These are phyloP conservation scores for Pseudomyrmex sp. DNA, from an alignment of 1,140 invertebrate genomes.

Conservation along the genomic window DNA sequence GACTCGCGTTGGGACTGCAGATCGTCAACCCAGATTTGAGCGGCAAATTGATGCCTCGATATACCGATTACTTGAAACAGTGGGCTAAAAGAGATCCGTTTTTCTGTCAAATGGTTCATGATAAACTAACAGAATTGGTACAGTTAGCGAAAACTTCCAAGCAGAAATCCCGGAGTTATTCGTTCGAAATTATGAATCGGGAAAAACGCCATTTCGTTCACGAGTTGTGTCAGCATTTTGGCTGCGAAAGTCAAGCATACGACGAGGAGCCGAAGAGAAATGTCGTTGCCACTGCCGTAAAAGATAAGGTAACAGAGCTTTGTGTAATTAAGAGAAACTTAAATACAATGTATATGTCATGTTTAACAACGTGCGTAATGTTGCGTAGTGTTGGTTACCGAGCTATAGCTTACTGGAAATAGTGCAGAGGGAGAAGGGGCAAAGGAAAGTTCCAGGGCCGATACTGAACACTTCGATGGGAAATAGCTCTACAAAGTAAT, in stretches of 20 bases:
- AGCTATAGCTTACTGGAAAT: conserved; percentile 93
- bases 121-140: conserved; percentile 94
- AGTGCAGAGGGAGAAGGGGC: conserved; percentile 91
- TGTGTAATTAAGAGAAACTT: too few relatives aligned
- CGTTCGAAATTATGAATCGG: conserved; percentile 96
- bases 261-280: conserved; percentile 98
- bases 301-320: conserved; percentile 88
- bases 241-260: conserved; percentile 96
- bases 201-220: conserved; percentile 96
- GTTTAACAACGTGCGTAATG: conserved; percentile 34
- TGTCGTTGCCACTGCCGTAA: conserved; percentile 95
- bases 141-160: conserved; percentile 95
- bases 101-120: conserved; percentile 94
- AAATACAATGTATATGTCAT: neutral
- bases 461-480: conserved; percentile 83
- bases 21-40: conserved; percentile 95
- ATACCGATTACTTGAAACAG: conserved; percentile 94
- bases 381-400: conserved; percentile 92
- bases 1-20: conserved; percentile 95
- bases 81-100: conserved; percentile 93
- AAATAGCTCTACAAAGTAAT: conserved; percentile 74
- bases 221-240: conserved; percentile 97
- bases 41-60: conserved; percentile 92
- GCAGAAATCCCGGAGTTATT: conserved; percentile 93
- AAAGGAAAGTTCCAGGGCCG: conserved; percentile 91